Conservation (phyloP, 2,113 vertebrate genomes). For the Cyanoderma ruficeps region DNA sequence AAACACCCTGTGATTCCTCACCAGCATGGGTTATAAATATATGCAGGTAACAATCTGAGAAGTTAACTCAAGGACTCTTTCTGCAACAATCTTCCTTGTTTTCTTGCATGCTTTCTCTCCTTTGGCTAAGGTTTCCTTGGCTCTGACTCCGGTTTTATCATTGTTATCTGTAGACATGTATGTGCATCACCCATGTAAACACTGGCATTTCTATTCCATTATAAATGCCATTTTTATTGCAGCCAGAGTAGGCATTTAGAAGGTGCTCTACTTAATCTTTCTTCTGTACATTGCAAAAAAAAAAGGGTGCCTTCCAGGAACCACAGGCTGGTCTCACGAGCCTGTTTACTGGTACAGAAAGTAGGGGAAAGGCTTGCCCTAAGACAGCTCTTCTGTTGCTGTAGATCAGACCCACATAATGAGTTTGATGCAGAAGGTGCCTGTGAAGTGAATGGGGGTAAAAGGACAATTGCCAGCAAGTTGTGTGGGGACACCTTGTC, state of each 20-base stretch:
- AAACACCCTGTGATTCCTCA: neutral
- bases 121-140: neutral
- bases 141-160: neutral
- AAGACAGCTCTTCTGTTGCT: neutral
- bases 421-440: neutral
- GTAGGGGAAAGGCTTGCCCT: neutral
- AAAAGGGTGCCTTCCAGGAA: neutral
- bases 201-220: neutral
- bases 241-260: neutral
- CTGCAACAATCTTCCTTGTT: neutral
- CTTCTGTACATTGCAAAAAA: neutral
- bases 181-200: neutral
- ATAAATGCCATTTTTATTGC: neutral
- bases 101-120: neutral
- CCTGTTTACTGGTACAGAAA: neutral
- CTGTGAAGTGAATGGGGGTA: neutral
- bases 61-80: neutral
- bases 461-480: neutral
- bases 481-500: neutral
- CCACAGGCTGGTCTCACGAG: neutral
- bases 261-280: neutral
- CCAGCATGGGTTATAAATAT: neutral
- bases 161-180: neutral
- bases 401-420: neutral
- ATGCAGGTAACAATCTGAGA: neutral